Base-by-base conservation (phyloP, 1,140 invertebrate species). In the Dreissena rostriformis region DNA sequence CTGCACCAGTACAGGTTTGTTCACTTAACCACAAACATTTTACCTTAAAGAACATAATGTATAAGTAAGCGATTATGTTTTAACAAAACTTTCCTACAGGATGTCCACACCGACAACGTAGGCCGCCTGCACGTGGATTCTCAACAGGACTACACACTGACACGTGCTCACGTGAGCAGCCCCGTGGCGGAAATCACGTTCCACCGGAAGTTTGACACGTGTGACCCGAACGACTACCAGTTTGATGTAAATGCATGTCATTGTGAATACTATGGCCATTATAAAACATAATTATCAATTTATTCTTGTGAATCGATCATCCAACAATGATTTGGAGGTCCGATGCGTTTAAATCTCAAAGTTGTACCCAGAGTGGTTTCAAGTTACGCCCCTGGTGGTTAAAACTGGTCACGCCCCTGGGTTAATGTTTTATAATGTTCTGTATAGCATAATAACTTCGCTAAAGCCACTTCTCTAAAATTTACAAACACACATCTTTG, bases 171-270 rank as follows among this genome's bases (percentile, higher is more conserved):
- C 82, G 95, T 72, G 8, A 92, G 85, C 91, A 89, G 85, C 22
- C 65, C 80, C 24, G 67, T 65, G 94, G 95, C 84, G 93, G 94
- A 53, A 95, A 95, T 82, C 89, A 95, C 7, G 94, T 95, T 22
- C 96, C 95, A 88, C 95, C 98, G 90, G 95, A 96, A 96, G 91
- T 98, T 99, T 90, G 96, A 98, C 86, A 99, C 98, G 10, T 99
- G 98, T 91, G 98, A 99, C 92, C 93, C 95, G 15, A 93, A 96
- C 24, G 98, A 99, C 94, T 98, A 99, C 89, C 92, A 97, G 0
- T 96, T 99, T 77, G 96, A 98, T 94, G 97, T 97, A 93, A 94
- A 92, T 85, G 82, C 55, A 8, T 14, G 29, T 67, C 29, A 15
- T 39, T 71, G 29, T 24, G 11, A 71, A 26, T 15, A n/a, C 8